Evolutionary conservation across 2,797 vertebrate species (phyloP).

Genomic region (Pempheris klunzingeri): DNA sequence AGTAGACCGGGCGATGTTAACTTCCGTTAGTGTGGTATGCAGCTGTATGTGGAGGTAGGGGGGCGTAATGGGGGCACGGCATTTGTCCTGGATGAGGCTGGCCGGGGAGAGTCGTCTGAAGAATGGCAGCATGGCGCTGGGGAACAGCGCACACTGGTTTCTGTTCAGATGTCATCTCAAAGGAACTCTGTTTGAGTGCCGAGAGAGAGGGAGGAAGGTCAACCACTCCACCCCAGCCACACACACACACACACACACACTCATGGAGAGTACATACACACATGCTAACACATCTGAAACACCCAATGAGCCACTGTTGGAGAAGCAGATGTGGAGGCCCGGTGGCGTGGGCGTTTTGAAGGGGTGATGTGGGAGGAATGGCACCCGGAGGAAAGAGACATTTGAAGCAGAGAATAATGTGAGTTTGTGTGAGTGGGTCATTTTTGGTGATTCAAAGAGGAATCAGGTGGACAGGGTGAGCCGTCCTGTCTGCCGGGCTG

Average conservation of each 20-base stretch:
- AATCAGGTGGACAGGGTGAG: conserved; percentile 45
- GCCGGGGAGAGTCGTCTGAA: conserved; percentile 41
- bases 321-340: conserved; percentile 62
- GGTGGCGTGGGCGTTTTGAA: conserved; percentile 40
- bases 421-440: not conserved
- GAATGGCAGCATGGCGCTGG: conserved; percentile 38
- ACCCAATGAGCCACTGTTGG: conserved; percentile 55
- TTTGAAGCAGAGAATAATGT: conserved; percentile 10
- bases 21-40: conserved; percentile 77
- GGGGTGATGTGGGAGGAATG: conserved; percentile 42
- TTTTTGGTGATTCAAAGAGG: conserved; percentile 27
- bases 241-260: conserved; percentile 40
- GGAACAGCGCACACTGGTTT: conserved; percentile 65
- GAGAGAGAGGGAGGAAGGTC: conserved; percentile 73
- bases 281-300: conserved; percentile 62
- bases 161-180: conserved; percentile 82
- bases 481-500: conserved; percentile 51
- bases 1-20: conserved; percentile 64
- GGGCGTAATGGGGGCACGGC: conserved; percentile 42
- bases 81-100: conserved; percentile 66
- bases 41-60: conserved; percentile 44
- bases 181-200: conserved; percentile 73
- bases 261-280: conserved; percentile 37
- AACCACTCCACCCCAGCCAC: conserved; percentile 42
- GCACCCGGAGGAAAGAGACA: conserved; percentile 11